A percentile compares a stretch with the other conserved stretches of the same genome.
Conservation (phyloP, 1,140 invertebrate species). For the Leptestheria dahalacensis region DNA sequence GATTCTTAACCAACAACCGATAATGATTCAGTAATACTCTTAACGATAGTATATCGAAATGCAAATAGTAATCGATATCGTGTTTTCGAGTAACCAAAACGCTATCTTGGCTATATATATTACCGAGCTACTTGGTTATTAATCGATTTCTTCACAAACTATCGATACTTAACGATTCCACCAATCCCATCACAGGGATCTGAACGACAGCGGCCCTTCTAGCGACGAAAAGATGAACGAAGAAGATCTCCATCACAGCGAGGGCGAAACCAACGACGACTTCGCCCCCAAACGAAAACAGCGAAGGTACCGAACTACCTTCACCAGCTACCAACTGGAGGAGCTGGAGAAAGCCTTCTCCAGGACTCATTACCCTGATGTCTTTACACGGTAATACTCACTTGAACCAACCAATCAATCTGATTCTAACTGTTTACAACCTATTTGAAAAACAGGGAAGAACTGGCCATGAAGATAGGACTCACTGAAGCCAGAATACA, state of each 20-base stretch:
- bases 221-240: constrained; percentile 9
- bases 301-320: constrained; percentile 78
- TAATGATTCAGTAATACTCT: no score
- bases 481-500: constrained; percentile 95
- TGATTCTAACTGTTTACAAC: not conserved
- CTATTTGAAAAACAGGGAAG: constrained; percentile 61
- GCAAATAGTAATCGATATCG: no score
- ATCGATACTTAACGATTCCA: not conserved
- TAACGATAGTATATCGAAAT: no score
- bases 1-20: no score
- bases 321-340: constrained; percentile 87
- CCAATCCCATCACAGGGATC: not conserved
- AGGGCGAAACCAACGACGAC: constrained; percentile 37
- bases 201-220: not conserved
- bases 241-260: constrained; percentile 6
- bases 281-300: constrained; percentile 69
- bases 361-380: constrained; percentile 93
- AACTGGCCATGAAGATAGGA: constrained; percentile 92
- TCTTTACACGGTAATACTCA: constrained; percentile 80
- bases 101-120: no score
- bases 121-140: no score
- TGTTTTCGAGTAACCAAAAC: no score
- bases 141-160: not conserved
- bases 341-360: constrained; percentile 95
- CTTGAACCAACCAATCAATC: not conserved